phyloP scores from a whole-genome alignment of 2,797 vertebrate species.

The Enteromius anoplus region DNA sequence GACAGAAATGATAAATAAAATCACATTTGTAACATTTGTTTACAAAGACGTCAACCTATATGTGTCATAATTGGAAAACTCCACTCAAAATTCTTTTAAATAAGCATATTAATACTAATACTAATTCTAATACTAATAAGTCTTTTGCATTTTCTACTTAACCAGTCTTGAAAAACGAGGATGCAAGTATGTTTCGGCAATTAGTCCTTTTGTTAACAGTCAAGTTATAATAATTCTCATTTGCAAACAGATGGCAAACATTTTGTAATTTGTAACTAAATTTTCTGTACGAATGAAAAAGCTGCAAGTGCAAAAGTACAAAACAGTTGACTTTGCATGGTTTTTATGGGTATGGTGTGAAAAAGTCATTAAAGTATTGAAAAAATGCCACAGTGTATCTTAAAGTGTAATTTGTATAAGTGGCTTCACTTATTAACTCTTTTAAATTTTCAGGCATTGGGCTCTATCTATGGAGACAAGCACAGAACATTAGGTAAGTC shows the following conservation, averaged over 20 bases:
- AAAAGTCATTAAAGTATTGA: background rate
- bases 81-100: background rate
- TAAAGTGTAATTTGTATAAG: background rate
- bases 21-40: background rate
- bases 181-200: background rate
- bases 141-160: background rate
- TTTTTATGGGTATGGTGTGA: background rate
- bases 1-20: background rate
- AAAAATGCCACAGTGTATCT: background rate
- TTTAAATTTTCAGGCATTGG: conserved; percentile 82
- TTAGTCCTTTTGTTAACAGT: background rate
- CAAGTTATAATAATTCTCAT: background rate
- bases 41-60: background rate
- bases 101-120: background rate
- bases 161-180: background rate
- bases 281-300: background rate
- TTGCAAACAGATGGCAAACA: background rate
- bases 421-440: conserved; percentile 41
- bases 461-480: conserved; percentile 87
- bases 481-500: conserved; percentile 81
- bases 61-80: background rate
- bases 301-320: background rate
- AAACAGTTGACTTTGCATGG: background rate
- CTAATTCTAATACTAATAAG: background rate
- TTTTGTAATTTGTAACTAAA: background rate